Evolutionary conservation across 2,888 invertebrate genomes (phyloP), one percentile per base, ranked within the genome.

Genomic region (Lumbricus terrestris): DNA sequence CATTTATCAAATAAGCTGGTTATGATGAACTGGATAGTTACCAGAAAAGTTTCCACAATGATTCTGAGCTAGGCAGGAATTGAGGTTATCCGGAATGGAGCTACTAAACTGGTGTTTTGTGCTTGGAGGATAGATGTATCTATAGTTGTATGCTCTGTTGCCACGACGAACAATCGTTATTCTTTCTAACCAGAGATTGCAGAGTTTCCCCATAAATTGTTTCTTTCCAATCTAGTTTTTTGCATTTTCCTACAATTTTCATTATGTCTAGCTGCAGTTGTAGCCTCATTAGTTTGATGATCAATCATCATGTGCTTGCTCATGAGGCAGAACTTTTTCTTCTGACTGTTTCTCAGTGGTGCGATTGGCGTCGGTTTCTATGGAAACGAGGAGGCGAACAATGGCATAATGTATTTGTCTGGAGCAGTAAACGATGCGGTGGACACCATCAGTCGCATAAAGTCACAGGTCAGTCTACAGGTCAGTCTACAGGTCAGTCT

Each of bases 301-400:
- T n/a, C 11, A n/a, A n/a, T n/a, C n/a, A n/a, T n/a, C n/a, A n/a
- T n/a, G n/a, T n/a, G n/a, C 37, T 34, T 89, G 38, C 23, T 89
- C 35, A 16, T 89, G 29, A 89, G 37, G 34, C 82, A 1, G 29
- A n/a, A n/a, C n/a, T n/a, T n/a, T n/a, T 37, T 89, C 82, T 54
- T 33, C 33, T 69, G 29, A n/a, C 23, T 82, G 16, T 33, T 89
- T 91, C 90, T 34, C 88, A 96, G 96, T 95, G 97, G 97, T 91
- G 97, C 97, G 16, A 97, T 98, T 93, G 98, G 98, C 90, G 96
- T 98, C 90, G 98, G 97, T 47, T 96, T 98, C 85, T 98, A 98
- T 95, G 98, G 98, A 82, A 98, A 98, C 95, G 98, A 98, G 95
- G 98, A 98, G 95, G 96, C 98, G 88, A 98, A 98, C 96, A 97